A percentile compares a stretch with the other conserved stretches of the same genome.
phyloP scores from a whole-genome alignment of 2,113 vertebrate species.

The Mormyrus lacerda region DNA sequence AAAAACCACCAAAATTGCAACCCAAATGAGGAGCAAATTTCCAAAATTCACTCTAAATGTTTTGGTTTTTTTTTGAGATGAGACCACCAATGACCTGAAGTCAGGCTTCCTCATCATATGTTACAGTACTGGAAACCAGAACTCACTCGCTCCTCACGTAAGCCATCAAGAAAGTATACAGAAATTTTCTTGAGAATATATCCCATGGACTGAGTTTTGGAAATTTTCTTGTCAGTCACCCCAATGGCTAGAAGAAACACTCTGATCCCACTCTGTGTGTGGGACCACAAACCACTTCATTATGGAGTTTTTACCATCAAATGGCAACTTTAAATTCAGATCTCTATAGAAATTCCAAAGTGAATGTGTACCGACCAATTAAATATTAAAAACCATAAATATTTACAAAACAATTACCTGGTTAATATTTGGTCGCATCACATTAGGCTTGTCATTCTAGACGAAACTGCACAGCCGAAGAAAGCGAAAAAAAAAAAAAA shows the following conservation, averaged over 20 bases:
- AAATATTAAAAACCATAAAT: background rate
- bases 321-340: background rate
- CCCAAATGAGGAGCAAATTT: background rate
- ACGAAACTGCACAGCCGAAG: background rate
- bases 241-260: background rate
- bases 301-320: background rate
- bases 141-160: background rate
- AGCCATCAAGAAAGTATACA: background rate
- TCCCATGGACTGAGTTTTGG: background rate
- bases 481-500: background rate
- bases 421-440: background rate
- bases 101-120: background rate
- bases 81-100: background rate
- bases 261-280: background rate
- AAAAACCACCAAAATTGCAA: background rate
- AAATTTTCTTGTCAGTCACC: background rate
- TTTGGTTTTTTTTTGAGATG: background rate
- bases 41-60: background rate
- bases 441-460: background rate
- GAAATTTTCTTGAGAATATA: background rate
- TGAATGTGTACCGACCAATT: background rate
- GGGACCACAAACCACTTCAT: background rate
- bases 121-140: background rate
- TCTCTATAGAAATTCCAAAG: background rate
- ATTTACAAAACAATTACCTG: background rate